Percentiles rank a stretch among this genome's conserved stretches.
Conservation (phyloP, 2,888 invertebrate species). For the Nephrotoma guestfalica region DNA sequence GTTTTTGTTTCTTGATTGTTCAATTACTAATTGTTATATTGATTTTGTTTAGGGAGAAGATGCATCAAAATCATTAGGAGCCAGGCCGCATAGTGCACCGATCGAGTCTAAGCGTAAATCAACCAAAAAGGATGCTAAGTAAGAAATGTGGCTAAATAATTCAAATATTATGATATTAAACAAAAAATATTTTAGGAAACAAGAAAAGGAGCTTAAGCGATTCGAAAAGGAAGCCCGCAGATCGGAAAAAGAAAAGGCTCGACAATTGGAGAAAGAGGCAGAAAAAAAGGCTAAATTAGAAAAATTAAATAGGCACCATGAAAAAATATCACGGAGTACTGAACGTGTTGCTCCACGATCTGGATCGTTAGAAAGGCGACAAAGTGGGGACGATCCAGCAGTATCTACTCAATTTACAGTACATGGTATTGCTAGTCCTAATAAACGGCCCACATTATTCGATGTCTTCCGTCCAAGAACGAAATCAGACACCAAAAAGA, state of each 20-base stretch:
- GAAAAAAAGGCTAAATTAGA: constrained; percentile 24
- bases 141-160: constrained; percentile 8
- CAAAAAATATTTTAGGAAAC: constrained; percentile 18
- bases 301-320: constrained; percentile 29
- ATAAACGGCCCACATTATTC: constrained; percentile 57
- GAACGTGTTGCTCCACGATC: constrained; percentile 29
- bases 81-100: constrained; percentile 30
- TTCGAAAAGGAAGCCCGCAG: constrained; percentile 31
- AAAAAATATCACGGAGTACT: constrained; percentile 31
- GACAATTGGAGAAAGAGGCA: constrained; percentile 29
- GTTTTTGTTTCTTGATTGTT: not conserved
- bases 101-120: constrained; percentile 31
- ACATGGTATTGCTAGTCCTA: constrained; percentile 46
- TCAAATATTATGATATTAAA: not conserved
- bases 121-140: constrained; percentile 30
- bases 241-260: constrained; percentile 29
- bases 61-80: not conserved
- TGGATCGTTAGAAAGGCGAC: constrained; percentile 29
- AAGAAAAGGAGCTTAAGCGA: constrained; percentile 29
- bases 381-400: constrained; percentile 30
- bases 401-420: constrained; percentile 33
- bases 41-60: not conserved
- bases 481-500: constrained; percentile 51
- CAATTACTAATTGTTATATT: not conserved
- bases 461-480: constrained; percentile 67